These are phyloP conservation scores for Propithecus deckenii DNA, from an alignment of 2,797 vertebrate species.

Conservation along the genomic window DNA sequence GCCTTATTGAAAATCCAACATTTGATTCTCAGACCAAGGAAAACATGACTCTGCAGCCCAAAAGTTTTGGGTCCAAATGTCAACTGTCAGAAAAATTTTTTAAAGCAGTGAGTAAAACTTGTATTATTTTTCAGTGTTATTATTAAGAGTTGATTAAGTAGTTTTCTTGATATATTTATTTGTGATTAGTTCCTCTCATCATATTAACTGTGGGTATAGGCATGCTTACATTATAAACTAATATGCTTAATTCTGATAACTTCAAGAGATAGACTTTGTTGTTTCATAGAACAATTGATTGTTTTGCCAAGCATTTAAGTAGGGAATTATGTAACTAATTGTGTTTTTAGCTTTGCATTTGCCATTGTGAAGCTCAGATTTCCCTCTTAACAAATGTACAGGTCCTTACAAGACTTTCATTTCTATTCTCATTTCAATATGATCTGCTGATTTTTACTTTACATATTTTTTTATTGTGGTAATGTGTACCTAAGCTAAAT, in stretches of 20 bases:
- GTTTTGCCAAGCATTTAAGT: constrained; percentile 19
- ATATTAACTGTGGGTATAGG: background rate
- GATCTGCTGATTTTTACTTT: background rate
- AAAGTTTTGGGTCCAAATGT: constrained; percentile 94
- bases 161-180: constrained; percentile 37
- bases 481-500: background rate
- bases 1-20: constrained; percentile 93
- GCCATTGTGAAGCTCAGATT: background rate
- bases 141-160: constrained; percentile 26
- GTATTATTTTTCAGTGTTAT: constrained; percentile 30
- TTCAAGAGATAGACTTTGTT: background rate
- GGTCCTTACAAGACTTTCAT: background rate
- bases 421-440: constrained; percentile 38
- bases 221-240: background rate
- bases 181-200: constrained; percentile 15
- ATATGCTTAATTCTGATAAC: constrained; percentile 31
- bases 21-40: constrained; percentile 96
- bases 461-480: background rate
- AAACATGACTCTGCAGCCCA: constrained; percentile 94
- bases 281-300: constrained; percentile 36
- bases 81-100: constrained; percentile 96
- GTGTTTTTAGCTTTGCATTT: constrained; percentile 11
- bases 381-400: background rate
- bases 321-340: background rate
- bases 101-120: constrained; percentile 90